These are phyloP conservation scores for Paedocypris sp. DNA, from an alignment of 2,113 vertebrate genomes.

Conservation along the genomic window DNA sequence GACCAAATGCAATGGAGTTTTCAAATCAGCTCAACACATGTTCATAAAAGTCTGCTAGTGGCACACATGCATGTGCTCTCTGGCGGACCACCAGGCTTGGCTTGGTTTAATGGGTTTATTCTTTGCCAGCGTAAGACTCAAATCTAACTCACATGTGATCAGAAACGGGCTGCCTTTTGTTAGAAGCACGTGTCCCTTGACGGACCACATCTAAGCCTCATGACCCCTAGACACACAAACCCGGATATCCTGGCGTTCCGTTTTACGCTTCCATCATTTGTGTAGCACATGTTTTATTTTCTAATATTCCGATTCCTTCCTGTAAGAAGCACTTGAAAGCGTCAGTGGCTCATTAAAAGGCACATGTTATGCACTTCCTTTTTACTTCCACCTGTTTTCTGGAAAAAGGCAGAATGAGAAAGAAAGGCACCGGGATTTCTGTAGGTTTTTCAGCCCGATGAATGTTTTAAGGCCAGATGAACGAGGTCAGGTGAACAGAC, in stretches of 20 bases:
- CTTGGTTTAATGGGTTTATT: background rate
- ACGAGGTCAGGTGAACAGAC: background rate
- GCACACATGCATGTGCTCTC: background rate
- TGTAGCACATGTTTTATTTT: constrained; percentile 51
- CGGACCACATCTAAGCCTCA: constrained; percentile 30
- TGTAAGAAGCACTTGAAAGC: background rate
- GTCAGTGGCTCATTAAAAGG: constrained; percentile 1
- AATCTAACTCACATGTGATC: constrained; percentile 21
- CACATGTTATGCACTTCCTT: constrained; percentile 8
- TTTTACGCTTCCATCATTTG: constrained; percentile 55
- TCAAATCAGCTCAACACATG: too few species aligned
- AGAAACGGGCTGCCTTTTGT: background rate
- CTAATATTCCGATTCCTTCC: constrained; percentile 8
- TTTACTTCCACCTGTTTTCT: constrained; percentile 23
- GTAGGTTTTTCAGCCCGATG: background rate
- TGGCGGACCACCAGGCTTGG: background rate
- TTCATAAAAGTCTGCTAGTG: too few species aligned
- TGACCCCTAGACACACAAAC: constrained; percentile 14
- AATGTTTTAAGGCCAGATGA: background rate
- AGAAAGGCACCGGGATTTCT: background rate
- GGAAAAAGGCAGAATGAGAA: constrained; percentile 27
- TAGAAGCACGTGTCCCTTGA: background rate
- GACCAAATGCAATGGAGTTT: too few species aligned
- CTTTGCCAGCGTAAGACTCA: constrained; percentile 8
- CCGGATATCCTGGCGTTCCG: constrained; percentile 56